Conservation (phyloP, 2,888 invertebrate genomes). For the Mystacides longicornis region DNA sequence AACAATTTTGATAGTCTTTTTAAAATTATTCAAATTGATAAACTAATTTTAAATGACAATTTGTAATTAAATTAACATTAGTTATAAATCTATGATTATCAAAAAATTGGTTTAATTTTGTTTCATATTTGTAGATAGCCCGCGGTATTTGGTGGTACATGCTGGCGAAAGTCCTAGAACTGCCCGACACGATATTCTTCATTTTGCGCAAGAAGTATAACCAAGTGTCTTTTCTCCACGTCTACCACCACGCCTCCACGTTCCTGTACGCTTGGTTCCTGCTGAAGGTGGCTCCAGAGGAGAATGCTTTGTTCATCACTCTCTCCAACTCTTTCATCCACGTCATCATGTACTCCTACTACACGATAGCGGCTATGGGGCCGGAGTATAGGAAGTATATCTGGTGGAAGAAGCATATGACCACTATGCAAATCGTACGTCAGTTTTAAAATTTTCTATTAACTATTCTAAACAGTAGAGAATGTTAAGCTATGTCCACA, state of each 20-base stretch:
- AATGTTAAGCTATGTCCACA: no score
- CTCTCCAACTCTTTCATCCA: conserved; percentile 80
- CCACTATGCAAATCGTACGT: conserved; percentile 75
- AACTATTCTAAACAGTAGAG: no score
- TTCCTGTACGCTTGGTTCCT: conserved; percentile 72
- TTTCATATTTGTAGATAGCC: conserved; percentile 1
- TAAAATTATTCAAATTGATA: no score
- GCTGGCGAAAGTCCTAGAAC: conserved; percentile 81
- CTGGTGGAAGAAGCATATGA: conserved; percentile 87
- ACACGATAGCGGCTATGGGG: conserved; percentile 79
- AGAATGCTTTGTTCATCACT: conserved; percentile 85
- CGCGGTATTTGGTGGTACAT: conserved; percentile 76
- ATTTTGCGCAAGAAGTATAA: conserved; percentile 77
- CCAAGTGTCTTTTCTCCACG: conserved; percentile 77
- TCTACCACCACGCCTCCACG: conserved; percentile 77
- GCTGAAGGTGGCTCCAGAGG: conserved; percentile 68
- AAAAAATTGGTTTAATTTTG: no score
- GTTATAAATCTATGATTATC: not conserved
- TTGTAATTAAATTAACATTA: no score
- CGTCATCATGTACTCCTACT: conserved; percentile 81
- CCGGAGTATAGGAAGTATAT: conserved; percentile 78
- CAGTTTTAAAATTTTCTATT: no score
- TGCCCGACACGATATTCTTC: conserved; percentile 82
- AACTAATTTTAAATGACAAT: no score
- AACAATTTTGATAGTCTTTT: no score